These are phyloP conservation scores for Euphydryas editha DNA, from an alignment of 2,888 invertebrate species.

Conservation along the genomic window DNA sequence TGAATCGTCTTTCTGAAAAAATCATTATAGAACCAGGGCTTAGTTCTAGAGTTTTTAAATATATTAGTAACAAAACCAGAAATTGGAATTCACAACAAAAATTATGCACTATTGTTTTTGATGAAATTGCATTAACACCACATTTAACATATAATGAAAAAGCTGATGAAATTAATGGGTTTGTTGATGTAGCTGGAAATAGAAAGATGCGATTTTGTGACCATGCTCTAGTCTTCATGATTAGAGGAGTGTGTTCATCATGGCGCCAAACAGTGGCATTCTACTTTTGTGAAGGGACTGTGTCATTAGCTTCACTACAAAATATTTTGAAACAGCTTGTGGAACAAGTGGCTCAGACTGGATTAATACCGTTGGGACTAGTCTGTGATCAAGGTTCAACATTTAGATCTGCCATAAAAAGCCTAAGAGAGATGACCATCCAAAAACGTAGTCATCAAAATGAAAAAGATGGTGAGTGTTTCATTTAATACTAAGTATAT, in stretches of 20 bases:
- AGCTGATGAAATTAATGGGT: conserved; percentile 31
- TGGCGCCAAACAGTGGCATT: background rate
- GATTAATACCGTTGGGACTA: conserved; percentile 38
- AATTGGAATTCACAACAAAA: conserved; percentile 29
- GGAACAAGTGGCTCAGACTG: conserved; percentile 19
- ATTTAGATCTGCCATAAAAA: conserved; percentile 40
- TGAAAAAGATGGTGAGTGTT: conserved; percentile 25
- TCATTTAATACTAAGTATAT: background rate
- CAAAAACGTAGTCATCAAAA: conserved; percentile 22
- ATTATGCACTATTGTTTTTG: conserved; percentile 33
- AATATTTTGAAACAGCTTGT: conserved; percentile 40
- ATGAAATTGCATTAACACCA: conserved; percentile 33
- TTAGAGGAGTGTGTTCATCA: conserved; percentile 8
- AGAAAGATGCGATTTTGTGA: conserved; percentile 32
- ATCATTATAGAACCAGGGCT: conserved; percentile 20
- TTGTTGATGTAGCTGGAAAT: conserved; percentile 36
- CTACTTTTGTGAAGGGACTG: conserved; percentile 45
- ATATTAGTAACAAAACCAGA: background rate
- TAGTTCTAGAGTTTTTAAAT: conserved; percentile 21
- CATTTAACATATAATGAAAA: conserved; percentile 30
- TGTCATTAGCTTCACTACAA: conserved; percentile 34
- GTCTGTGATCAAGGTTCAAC: conserved; percentile 46
- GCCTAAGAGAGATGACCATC: conserved; percentile 26
- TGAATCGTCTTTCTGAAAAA: conserved; percentile 23
- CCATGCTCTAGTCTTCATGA: conserved; percentile 45